phyloP scores from a whole-genome alignment of 2,888 invertebrate genomes.

The Drosophila leonis region DNA sequence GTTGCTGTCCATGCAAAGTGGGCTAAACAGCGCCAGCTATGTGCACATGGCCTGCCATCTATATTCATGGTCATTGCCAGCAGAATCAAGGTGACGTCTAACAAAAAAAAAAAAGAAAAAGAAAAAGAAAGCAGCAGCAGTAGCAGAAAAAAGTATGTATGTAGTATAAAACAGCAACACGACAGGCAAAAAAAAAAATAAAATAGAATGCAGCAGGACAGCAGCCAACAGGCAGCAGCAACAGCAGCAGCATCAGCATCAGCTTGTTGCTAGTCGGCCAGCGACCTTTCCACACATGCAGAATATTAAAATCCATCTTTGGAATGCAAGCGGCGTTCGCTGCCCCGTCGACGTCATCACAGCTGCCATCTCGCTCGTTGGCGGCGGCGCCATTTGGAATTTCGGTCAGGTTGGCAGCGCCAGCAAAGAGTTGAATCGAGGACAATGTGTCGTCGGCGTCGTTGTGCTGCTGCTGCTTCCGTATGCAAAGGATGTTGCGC shows the following conservation, averaged over 20 bases:
- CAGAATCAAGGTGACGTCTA: constrained; percentile 79
- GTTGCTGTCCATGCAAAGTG: constrained; percentile 66
- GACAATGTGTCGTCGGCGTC: constrained; percentile 60
- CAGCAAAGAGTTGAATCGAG: constrained; percentile 78
- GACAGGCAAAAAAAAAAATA: constrained; percentile 8
- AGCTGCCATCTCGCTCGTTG: constrained; percentile 56
- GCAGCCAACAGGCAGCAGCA: constrained; percentile 1
- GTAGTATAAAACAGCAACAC: constrained; percentile 34
- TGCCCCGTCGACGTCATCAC: constrained; percentile 62
- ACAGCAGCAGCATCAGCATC: constrained; percentile 1
- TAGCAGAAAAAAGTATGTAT: constrained; percentile 4
- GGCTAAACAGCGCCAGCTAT: constrained; percentile 52
- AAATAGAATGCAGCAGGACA: constrained; percentile 15
- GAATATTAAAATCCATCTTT: constrained; percentile 84
- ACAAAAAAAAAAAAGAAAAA: constrained; percentile 21
- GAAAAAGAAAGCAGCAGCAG: constrained; percentile 21
- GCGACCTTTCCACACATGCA: constrained; percentile 82
- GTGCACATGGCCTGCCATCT: constrained; percentile 52
- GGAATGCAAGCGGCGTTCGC: constrained; percentile 76
- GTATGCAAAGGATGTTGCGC: constrained; percentile 83
- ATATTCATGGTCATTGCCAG: constrained; percentile 80
- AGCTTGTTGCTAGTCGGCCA: constrained; percentile 63
- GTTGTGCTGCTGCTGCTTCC: constrained; percentile 68
- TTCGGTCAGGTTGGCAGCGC: constrained; percentile 79
- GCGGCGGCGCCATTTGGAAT: constrained; percentile 53